phyloP scores from a whole-genome alignment of 2,797 vertebrate species.

The Gadopsis bispinosus region DNA sequence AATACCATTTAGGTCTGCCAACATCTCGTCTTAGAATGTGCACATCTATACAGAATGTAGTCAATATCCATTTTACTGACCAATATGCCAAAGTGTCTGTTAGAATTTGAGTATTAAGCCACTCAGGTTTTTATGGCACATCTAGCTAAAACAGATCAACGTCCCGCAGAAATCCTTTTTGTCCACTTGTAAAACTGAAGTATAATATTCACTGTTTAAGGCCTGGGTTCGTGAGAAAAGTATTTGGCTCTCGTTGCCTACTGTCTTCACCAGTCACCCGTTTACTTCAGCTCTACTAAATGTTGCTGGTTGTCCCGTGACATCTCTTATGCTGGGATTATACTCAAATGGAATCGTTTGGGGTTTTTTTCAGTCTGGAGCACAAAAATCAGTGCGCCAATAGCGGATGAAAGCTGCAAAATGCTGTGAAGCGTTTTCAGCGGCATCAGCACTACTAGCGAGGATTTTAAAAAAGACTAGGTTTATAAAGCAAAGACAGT shows the following conservation, averaged over 20 bases:
- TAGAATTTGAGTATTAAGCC: neutral
- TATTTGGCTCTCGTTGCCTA: neutral
- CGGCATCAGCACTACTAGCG: neutral
- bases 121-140: neutral
- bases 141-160: neutral
- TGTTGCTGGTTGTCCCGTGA: neutral
- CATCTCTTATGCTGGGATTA: neutral
- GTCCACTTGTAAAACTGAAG: neutral
- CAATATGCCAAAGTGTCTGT: neutral
- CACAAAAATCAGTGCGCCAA: conserved; percentile 1
- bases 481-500: neutral
- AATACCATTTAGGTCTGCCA: neutral
- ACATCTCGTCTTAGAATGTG: neutral
- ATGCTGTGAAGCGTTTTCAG: neutral
- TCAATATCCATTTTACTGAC: neutral
- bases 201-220: neutral
- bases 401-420: neutral
- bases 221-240: neutral
- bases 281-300: neutral
- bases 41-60: neutral
- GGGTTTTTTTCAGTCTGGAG: neutral
- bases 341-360: neutral
- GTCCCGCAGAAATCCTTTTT: neutral
- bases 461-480: neutral
- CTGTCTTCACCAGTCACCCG: neutral